These are phyloP conservation scores for Bryconaethiops microstoma DNA, from an alignment of 2,797 vertebrate species.

Conservation along the genomic window DNA sequence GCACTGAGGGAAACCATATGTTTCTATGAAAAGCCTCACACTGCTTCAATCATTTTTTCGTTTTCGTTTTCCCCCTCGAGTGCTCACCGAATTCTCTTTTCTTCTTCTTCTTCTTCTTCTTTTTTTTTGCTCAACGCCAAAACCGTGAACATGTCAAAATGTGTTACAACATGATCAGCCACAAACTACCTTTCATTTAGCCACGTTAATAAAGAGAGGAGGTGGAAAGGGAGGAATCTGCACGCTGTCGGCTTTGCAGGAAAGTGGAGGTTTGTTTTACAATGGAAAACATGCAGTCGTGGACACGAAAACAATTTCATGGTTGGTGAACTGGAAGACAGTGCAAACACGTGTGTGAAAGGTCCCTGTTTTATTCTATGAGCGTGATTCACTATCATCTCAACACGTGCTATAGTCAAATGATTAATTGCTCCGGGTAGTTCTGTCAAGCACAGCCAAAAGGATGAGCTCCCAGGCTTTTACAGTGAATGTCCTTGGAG, in stretches of 20 bases:
- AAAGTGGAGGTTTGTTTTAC: slow-evolving; percentile 45
- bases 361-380: slow-evolving; percentile 45
- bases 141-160: slow-evolving; percentile 51
- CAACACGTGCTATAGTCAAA: slow-evolving; percentile 48
- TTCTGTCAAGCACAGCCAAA: slow-evolving; percentile 55
- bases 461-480: slow-evolving; percentile 52
- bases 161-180: slow-evolving; percentile 37
- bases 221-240: slow-evolving; percentile 12
- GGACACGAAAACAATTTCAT: slow-evolving; percentile 59
- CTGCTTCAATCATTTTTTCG: slow-evolving; percentile 43
- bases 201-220: slow-evolving; percentile 35
- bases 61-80: slow-evolving; percentile 15
- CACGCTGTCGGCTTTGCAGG: slow-evolving; percentile 27
- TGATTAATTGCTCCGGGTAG: slow-evolving; percentile 60
- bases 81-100: slow-evolving; percentile 22
- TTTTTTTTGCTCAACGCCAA: slow-evolving; percentile 39
- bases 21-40: slow-evolving; percentile 47
- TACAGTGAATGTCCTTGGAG: slow-evolving; percentile 57
- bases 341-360: slow-evolving; percentile 54
- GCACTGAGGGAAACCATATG: slow-evolving; percentile 60
- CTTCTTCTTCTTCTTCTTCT: slow-evolving; percentile 24
- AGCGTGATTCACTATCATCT: slow-evolving; percentile 51
- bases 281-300: slow-evolving; percentile 48
- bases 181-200: slow-evolving; percentile 42
- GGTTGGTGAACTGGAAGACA: slow-evolving; percentile 55